Percentiles rank a stretch among this genome's conserved stretches.
Evolutionary conservation across 2,888 invertebrate species (phyloP).

Genomic region (Drosophila fungiperda): DNA sequence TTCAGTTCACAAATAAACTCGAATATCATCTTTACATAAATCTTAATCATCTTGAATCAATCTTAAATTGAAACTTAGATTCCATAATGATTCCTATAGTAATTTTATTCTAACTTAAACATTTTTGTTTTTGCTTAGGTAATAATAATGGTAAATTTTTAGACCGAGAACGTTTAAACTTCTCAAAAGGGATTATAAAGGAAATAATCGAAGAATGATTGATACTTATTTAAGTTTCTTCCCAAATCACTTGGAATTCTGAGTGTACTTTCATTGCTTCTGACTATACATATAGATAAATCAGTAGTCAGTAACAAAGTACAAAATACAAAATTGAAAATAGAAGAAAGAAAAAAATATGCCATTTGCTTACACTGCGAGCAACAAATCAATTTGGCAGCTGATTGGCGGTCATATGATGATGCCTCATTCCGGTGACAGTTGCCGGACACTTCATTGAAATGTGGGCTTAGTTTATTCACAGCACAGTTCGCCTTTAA

Average conservation of each 20-base stretch:
- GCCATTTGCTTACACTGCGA: slow-evolving; percentile 12
- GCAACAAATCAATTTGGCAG: slow-evolving; percentile 72
- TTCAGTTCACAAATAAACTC: background rate
- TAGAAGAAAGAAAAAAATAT: slow-evolving; percentile 23
- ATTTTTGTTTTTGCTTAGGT: background rate
- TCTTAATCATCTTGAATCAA: background rate
- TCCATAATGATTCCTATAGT: background rate
- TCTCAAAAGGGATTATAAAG: accelerated
- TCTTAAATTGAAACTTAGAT: background rate
- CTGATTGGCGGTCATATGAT: slow-evolving; percentile 78
- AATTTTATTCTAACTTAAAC: background rate
- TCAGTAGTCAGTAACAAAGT: slow-evolving; percentile 20
- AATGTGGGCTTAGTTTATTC: slow-evolving; percentile 18
- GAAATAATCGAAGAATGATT: background rate
- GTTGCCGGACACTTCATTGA: slow-evolving; percentile 62
- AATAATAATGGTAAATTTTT: background rate
- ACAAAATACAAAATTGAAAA: background rate
- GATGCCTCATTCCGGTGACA: slow-evolving; percentile 58
- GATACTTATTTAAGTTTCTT: background rate
- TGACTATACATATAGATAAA: slow-evolving; percentile 26
- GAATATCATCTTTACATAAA: too few relatives aligned
- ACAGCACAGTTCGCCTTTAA: slow-evolving; percentile 7
- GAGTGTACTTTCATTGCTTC: slow-evolving; percentile 15
- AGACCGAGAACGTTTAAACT: too few relatives aligned
- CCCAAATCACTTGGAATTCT: background rate